Percentiles rank a stretch among this genome's conserved stretches.
Conservation (phyloP, 2,797 vertebrate species). For the Falco cherrug region DNA sequence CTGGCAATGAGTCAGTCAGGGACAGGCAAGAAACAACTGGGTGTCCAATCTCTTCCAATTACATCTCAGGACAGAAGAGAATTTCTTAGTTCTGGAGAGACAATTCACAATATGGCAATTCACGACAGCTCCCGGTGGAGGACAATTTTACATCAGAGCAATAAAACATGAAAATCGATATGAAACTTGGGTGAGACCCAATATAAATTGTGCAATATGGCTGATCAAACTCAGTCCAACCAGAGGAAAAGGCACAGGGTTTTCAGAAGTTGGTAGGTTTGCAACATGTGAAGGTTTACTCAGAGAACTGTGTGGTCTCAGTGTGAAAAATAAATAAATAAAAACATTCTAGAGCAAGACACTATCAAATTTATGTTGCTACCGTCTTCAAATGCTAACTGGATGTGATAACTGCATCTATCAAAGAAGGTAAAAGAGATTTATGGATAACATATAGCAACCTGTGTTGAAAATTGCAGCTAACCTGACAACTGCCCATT, state of each 20-base stretch:
- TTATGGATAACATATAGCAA: neutral
- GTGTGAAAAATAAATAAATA: neutral
- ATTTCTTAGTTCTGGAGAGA: neutral
- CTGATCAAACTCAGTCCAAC: neutral
- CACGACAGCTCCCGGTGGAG: neutral
- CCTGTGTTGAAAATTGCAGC: neutral
- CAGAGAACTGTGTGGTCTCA: neutral
- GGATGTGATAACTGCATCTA: neutral
- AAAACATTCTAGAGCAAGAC: neutral
- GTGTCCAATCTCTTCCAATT: neutral
- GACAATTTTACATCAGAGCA: neutral
- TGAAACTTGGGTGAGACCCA: neutral
- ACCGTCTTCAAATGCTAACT: neutral
- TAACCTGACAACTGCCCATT: neutral
- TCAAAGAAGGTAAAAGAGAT: neutral
- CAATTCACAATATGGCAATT: neutral
- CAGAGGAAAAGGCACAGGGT: neutral
- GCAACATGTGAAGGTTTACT: neutral
- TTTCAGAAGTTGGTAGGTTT: neutral
- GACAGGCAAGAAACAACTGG: neutral
- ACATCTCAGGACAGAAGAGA: neutral
- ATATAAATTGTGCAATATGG: neutral
- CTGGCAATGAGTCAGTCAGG: neutral
- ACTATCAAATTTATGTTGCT: neutral
- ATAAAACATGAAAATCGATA: neutral